Evolutionary conservation across 2,113 vertebrate genomes (phyloP).

Genomic region (Corythornis madagascariensis): DNA sequence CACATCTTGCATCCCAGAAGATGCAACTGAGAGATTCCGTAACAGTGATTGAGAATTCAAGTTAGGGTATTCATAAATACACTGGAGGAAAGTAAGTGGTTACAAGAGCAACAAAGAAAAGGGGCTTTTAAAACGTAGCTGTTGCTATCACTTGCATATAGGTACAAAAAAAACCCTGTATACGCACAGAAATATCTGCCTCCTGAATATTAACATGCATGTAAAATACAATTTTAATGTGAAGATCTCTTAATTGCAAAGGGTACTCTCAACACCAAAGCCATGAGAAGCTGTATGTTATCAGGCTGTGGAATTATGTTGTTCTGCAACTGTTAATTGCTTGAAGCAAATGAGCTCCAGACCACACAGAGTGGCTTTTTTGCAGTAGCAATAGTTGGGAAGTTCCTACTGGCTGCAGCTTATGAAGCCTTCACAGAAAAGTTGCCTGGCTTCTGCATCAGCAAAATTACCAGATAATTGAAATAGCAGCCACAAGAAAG

Average conservation of each 20-base stretch:
- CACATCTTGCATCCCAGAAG: neutral
- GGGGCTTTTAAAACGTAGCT: neutral
- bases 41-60: neutral
- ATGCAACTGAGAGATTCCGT: neutral
- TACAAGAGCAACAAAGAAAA: neutral
- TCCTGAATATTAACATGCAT: neutral
- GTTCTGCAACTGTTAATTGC: neutral
- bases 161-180: neutral
- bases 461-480: neutral
- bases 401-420: neutral
- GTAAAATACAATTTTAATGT: neutral
- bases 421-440: neutral
- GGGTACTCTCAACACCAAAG: neutral
- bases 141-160: neutral
- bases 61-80: neutral
- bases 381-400: neutral
- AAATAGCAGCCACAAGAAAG: neutral
- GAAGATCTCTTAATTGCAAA: neutral
- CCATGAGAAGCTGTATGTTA: rapidly evolving
- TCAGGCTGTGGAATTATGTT: neutral
- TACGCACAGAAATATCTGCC: neutral
- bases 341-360: neutral
- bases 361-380: neutral
- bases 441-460: neutral
- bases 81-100: neutral